Base-by-base conservation (phyloP, 1,140 invertebrate genomes). In the Penaeus chinensis region DNA sequence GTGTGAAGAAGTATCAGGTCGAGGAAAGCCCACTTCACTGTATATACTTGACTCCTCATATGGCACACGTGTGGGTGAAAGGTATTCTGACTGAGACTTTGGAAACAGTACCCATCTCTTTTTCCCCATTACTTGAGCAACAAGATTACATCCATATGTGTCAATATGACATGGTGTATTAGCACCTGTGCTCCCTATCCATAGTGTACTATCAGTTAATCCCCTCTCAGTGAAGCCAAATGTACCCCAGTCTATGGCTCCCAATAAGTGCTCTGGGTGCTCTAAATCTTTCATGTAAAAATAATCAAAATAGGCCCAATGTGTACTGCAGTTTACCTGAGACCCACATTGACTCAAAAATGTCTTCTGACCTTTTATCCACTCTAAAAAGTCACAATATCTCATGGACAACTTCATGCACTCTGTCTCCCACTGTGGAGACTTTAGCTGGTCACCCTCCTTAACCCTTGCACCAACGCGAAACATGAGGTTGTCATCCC, bases 21-120 rank as follows among this genome's bases (percentile, higher is more conserved):
- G 91, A 91, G 81, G 95, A 94, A 92, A 94, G 94, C 92, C 91
- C 54, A 93, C 91, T 85, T 91, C 94, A 91, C 97, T 98, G 92
- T 98, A 99, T 37, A 99, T 94, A 93, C 97, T 99, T 0, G 98
- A 99, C 92, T 99, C 98, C 93, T 99, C 98, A 93, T 98, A 99
- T 22, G 98, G 98, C 86, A 99, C 94, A 91, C 98, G 94, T 18
- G 96, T 96, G 85, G 97, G 95, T 90, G 95, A 94, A 85, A 99
- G 92, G 77, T 90, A 90, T 87, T 94, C 91, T 69, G 93, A 94
- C 66, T 95, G 94, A 87, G 94, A 93, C 24, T 97, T 97, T 22
- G 97, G 96, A 93, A 98, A 99, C n/a, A 99, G 92, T 42, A 98
- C 92, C 98, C 98, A 99, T 83, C 94, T 93, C 92, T 99, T 99